Evolutionary conservation across 2,888 invertebrate genomes (phyloP).

Genomic region (Chymomyza fuscimana): DNA sequence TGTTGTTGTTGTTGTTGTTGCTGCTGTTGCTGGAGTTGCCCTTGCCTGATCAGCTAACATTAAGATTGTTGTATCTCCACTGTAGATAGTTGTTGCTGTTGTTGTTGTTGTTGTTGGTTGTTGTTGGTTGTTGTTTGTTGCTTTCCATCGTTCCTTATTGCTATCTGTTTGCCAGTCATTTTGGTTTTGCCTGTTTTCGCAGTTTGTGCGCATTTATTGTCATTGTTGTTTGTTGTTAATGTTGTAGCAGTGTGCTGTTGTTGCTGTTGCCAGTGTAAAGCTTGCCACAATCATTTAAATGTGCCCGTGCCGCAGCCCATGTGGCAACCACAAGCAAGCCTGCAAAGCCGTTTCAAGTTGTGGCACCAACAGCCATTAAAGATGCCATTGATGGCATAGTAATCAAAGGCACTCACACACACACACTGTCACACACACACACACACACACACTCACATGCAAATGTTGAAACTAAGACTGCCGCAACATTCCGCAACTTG

Average conservation of each 20-base stretch:
- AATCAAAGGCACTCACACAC: not conserved
- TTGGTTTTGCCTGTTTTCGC: not conserved
- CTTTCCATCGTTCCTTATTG: not conserved
- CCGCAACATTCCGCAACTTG: not conserved
- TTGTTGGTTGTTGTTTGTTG: not conserved
- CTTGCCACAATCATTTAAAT: slow-evolving; percentile 55
- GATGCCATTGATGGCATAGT: slow-evolving; percentile 30
- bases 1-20: not conserved
- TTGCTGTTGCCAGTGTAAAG: slow-evolving; percentile 18
- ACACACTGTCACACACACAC: not conserved
- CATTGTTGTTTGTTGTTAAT: slow-evolving; percentile 2
- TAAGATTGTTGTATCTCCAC: not conserved
- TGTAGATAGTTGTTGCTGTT: not conserved
- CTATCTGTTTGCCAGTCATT: not conserved
- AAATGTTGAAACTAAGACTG: slow-evolving; percentile 1
- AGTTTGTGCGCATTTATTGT: slow-evolving; percentile 1
- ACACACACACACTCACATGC: slow-evolving; percentile 9
- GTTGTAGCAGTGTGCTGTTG: not conserved
- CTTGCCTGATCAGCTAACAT: slow-evolving; percentile 5
- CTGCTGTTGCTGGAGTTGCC: not conserved
- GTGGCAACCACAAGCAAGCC: slow-evolving; percentile 34
- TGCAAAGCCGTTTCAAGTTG: slow-evolving; percentile 55
- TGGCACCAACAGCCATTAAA: slow-evolving; percentile 42
- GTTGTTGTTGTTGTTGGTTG: slow-evolving; percentile 4
- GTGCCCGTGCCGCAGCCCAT: slow-evolving; percentile 9